Evolutionary conservation across 1,140 invertebrate genomes (phyloP), one percentile per base, ranked within the genome.

Genomic region (Drosophila nigromelanica): DNA sequence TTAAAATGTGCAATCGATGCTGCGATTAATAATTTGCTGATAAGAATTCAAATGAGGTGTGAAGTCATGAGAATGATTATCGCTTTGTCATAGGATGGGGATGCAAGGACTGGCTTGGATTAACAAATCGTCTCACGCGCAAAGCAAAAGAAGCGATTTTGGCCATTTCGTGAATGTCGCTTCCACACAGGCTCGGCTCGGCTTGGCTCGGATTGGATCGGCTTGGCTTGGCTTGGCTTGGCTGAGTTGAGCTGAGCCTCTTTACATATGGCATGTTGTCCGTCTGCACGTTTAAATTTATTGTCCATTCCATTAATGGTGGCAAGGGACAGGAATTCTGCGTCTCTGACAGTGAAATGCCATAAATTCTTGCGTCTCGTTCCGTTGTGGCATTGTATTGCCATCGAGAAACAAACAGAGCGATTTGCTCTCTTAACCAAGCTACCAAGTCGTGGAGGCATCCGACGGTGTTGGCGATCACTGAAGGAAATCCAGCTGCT

Each of bases 321-420:
- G 82, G 82, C 82, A 86, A 86, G 81, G 81, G 81, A 87, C 81
- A 87, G 79, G 52, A 87, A 89, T 87, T 87, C 71, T 83, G 82
- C 87, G 76, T 81, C 79, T 87, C 87, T 89, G 82, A 89, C 87
- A 87, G 85, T 89, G 83, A 87, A 89, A 87, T 87, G 83, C 82
- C 85, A 89, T 86, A 89, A 86, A 86, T 86, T 86, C 78, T 89
- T 86, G 82, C 80, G 82, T 86, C 81, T 80, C 78, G 78, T 87
- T 82, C 75, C 59, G 74, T 61, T 76, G 78, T 82, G 78, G 70
- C 83, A 78, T 85, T 87, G 78, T 85, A 79, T 82, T 80, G 80
- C 80, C 78, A 61, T 61, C 80, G 60, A 50, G 50, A 76, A 78
- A 69, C 68, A 76, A 79, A 80, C 80, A 76, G 77, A 85, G 76